A percentile compares a stretch with the other conserved stretches of the same genome.
These are phyloP conservation scores for Phaonia tiefii DNA, from an alignment of 2,888 invertebrate genomes.

Conservation along the genomic window DNA sequence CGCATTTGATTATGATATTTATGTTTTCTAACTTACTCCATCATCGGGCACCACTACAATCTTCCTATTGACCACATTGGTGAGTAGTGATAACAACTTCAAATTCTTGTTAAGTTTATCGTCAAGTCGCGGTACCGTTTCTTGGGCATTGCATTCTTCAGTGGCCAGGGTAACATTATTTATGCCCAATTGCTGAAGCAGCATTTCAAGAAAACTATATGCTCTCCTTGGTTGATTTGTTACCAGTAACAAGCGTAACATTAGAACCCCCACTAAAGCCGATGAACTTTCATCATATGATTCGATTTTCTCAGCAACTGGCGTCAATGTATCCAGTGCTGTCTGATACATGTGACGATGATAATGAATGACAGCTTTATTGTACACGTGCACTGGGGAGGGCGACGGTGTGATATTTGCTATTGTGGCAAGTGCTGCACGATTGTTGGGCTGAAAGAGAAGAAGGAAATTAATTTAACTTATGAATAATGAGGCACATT, in stretches of 20 bases:
- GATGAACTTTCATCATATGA: constrained; percentile 75
- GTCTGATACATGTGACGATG: constrained; percentile 78
- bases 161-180: constrained; percentile 66
- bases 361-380: constrained; percentile 78
- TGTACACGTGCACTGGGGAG: constrained; percentile 74
- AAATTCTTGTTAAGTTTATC: constrained; percentile 73
- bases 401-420: constrained; percentile 31
- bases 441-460: not conserved
- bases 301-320: constrained; percentile 74
- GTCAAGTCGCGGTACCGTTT: constrained; percentile 60
- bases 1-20: not conserved
- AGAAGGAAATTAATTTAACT: no score
- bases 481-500: no score
- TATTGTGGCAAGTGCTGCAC: not conserved
- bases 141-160: constrained; percentile 51
- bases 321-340: constrained; percentile 75
- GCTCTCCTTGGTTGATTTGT: constrained; percentile 79
- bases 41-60: constrained; percentile 77
- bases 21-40: constrained; percentile 70
- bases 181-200: constrained; percentile 74
- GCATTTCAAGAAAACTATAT: constrained; percentile 75
- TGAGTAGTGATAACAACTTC: constrained; percentile 76
- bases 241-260: constrained; percentile 76
- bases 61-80: constrained; percentile 77
- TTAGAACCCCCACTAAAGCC: constrained; percentile 76